These are phyloP conservation scores for Hystrix cristata DNA, from an alignment of 2,113 vertebrate species.

Conservation along the genomic window DNA sequence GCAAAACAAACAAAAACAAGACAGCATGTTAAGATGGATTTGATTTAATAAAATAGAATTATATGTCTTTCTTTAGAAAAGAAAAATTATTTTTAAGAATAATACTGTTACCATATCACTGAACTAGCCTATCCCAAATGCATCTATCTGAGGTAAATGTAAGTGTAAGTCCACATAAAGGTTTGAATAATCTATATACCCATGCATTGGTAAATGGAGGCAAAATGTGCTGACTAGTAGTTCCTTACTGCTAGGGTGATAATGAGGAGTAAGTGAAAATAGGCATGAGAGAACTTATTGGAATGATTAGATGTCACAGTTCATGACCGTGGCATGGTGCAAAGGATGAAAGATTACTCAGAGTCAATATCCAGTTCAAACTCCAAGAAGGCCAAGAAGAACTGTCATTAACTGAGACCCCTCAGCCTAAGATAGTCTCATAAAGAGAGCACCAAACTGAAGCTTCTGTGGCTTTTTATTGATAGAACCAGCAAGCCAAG, in stretches of 20 bases:
- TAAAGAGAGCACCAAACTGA: too few relatives aligned
- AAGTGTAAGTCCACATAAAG: neutral
- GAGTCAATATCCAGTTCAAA: too few relatives aligned
- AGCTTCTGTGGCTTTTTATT: too few relatives aligned
- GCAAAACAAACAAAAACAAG: neutral
- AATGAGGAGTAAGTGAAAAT: neutral
- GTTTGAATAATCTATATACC: neutral
- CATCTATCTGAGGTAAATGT: neutral
- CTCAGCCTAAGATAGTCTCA: too few relatives aligned
- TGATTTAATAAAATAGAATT: neutral
- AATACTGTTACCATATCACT: neutral
- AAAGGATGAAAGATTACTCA: too few relatives aligned
- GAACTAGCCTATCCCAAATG: neutral
- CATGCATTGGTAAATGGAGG: neutral
- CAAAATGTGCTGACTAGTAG: neutral
- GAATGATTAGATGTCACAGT: neutral
- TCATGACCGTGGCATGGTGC: too few relatives aligned
- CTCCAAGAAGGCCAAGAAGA: too few relatives aligned
- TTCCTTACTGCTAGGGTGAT: neutral
- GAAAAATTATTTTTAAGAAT: neutral
- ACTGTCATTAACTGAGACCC: too few relatives aligned
- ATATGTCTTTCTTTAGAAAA: conserved; percentile 25
- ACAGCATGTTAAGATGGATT: conserved; percentile 15
- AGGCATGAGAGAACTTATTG: neutral
- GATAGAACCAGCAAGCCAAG: too few relatives aligned